A percentile compares a stretch with the other conserved stretches of the same genome.
Conservation (phyloP, 2,797 vertebrate species). For the Ctenopoma multispine region DNA sequence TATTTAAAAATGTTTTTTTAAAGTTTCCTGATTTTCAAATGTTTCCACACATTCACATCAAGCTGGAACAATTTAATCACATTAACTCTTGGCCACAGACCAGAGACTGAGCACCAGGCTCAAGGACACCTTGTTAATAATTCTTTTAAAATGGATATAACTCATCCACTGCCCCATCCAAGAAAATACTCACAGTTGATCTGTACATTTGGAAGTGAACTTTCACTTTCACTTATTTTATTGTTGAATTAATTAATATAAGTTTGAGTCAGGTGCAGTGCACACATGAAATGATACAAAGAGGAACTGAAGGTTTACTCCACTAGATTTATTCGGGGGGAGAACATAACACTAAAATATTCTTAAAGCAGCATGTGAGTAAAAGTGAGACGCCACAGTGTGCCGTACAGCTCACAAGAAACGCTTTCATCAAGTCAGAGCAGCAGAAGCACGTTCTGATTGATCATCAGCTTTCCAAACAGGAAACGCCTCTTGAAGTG, state of each 20-base stretch:
- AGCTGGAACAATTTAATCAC: slow-evolving; percentile 2
- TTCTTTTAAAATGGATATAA: background rate
- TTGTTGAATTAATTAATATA: background rate
- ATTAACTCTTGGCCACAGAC: slow-evolving; percentile 15
- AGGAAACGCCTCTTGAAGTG: background rate
- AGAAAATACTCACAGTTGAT: background rate
- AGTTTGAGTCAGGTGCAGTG: background rate
- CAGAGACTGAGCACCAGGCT: background rate
- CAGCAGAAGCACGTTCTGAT: background rate
- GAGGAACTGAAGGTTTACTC: background rate
- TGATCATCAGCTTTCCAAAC: slow-evolving; percentile 7
- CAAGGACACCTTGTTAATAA: slow-evolving; percentile 1
- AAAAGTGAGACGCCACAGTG: background rate
- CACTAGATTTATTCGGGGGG: background rate
- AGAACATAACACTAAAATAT: background rate
- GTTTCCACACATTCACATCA: background rate
- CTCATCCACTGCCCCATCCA: background rate
- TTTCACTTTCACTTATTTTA: background rate
- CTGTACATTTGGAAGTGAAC: background rate
- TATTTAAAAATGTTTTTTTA: no score
- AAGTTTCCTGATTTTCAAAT: background rate
- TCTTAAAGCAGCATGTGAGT: background rate
- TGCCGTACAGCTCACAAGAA: background rate
- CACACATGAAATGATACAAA: background rate
- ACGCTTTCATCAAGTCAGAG: background rate